Evolutionary conservation across 2,113 vertebrate species (phyloP), one percentile per base, ranked within the genome.

Genomic region (Ceuthmochares aereus): DNA sequence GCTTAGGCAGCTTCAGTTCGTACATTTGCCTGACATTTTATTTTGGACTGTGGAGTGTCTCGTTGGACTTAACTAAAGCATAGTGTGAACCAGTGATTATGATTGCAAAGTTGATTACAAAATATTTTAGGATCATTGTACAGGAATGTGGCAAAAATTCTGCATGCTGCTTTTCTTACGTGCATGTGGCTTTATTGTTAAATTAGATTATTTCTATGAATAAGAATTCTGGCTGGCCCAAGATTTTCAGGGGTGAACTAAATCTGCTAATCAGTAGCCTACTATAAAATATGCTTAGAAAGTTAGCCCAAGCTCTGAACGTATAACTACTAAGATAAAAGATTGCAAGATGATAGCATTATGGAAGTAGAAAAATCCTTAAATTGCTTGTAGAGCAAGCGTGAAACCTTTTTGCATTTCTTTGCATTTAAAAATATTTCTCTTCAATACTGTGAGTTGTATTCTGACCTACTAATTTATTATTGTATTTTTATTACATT

Each of bases 131-230:
- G 15, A 54, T 59, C 7, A 55, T 20, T 12, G 8, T 54, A 51
- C 69, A 56, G 25, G 27, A 82, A 74, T 7, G 77, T 64, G 29
- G 8, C 52, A 81, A 30, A 81, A 87, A 37, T 63, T n/a, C 19
- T 3, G 4, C 22, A 9, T 59, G 34, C 12, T 64, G 5, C 43
- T 90, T 93, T 74, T 17, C 26, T 73, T 68, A 10, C 22, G 5
- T 83, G 43, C 25, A 17, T 70, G 34, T 85, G 80, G 83, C 27
- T 91, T 12, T 9, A 34, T 76, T 47, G 56, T 92, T 82, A 87
- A 92, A 70, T 79, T 67, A 76, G 63, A 58, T 92, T 90, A 80
- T 85, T 95, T 90, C 75, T 79, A 84, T 89, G 60, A 89, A 83
- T 34, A 88, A 60, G 55, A 70, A 60, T 74, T 80, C 32, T 85